These are phyloP conservation scores for Lepidocyrtoides sp. DNA, from an alignment of 2,888 invertebrate species.

Conservation along the genomic window DNA sequence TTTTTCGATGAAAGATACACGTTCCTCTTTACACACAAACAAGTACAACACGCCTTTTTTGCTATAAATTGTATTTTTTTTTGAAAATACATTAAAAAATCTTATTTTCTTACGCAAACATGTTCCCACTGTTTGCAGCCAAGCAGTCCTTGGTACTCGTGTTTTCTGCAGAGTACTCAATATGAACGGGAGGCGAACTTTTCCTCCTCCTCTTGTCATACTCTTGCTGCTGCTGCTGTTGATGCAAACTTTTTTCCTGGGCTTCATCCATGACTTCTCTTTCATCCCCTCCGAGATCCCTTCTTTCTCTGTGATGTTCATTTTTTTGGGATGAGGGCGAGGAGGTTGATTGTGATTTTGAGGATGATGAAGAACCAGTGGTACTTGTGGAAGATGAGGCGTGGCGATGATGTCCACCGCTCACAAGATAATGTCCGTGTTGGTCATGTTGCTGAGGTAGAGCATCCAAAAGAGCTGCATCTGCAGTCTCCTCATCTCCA, in stretches of 20 bases:
- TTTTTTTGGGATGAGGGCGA: no score
- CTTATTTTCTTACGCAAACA: constrained; percentile 80
- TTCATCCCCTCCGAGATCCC: constrained; percentile 13
- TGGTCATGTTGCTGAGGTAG: constrained; percentile 58
- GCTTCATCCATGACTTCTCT: neutral
- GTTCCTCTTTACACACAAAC: constrained; percentile 19
- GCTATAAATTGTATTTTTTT: neutral
- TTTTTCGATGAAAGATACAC: constrained; percentile 59
- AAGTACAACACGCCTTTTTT: constrained; percentile 25
- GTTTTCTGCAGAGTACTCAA: constrained; percentile 80
- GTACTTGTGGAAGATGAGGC: constrained; percentile 1
- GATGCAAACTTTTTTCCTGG: neutral
- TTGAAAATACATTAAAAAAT: no score
- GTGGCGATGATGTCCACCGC: constrained; percentile 33
- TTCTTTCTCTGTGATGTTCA: constrained; percentile 3
- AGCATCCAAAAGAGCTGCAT: constrained; percentile 28
- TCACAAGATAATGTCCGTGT: constrained; percentile 33
- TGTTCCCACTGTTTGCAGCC: constrained; percentile 79
- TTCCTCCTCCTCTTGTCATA: neutral
- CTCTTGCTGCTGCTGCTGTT: neutral
- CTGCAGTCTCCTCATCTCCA: constrained; percentile 47
- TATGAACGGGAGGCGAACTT: constrained; percentile 64
- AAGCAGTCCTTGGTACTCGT: constrained; percentile 81
- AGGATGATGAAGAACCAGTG: neutral
- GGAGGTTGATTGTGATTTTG: neutral